Percentiles rank a stretch among this genome's conserved stretches.
phyloP scores from a whole-genome alignment of 2,797 vertebrate species.

The Pseudochromis fuscus region DNA sequence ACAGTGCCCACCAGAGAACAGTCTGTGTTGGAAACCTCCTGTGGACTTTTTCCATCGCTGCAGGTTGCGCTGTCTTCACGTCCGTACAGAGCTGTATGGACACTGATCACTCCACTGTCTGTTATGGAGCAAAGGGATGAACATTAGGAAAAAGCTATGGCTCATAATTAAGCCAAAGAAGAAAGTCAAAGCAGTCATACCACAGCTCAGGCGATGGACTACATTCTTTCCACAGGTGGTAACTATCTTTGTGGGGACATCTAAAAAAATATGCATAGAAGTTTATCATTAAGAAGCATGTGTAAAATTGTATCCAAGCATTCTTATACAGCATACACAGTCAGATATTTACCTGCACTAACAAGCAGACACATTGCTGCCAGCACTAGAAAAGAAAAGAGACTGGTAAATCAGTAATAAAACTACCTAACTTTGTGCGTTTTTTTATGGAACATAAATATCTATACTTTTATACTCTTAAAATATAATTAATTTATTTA shows the following conservation, averaged over 20 bases:
- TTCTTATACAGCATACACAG: neutral
- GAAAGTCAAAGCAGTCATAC: too few relatives aligned
- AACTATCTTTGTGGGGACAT: conserved; percentile 15
- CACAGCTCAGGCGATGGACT: conserved; percentile 67
- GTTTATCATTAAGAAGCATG: neutral
- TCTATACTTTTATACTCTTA: too few relatives aligned
- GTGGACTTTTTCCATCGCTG: neutral
- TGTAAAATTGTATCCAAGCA: neutral
- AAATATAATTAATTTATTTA: neutral
- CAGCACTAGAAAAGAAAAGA: conserved; percentile 41
- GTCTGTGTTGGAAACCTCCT: neutral
- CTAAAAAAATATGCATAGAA: conserved; percentile 10
- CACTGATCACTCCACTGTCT: conserved; percentile 63
- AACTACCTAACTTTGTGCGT: too few relatives aligned
- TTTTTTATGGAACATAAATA: too few relatives aligned
- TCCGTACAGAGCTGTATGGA: conserved; percentile 57
- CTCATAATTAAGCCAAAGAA: too few relatives aligned
- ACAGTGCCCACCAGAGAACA: neutral
- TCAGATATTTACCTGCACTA: conserved; percentile 50
- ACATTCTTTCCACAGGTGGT: conserved; percentile 40
- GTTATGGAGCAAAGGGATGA: neutral
- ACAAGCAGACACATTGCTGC: conserved; percentile 24
- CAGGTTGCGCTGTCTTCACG: conserved; percentile 56
- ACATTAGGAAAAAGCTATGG: too few relatives aligned
- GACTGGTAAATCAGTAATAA: neutral